Base-by-base conservation (phyloP, 2,113 vertebrate genomes). In the Ondatra zibethicus region DNA sequence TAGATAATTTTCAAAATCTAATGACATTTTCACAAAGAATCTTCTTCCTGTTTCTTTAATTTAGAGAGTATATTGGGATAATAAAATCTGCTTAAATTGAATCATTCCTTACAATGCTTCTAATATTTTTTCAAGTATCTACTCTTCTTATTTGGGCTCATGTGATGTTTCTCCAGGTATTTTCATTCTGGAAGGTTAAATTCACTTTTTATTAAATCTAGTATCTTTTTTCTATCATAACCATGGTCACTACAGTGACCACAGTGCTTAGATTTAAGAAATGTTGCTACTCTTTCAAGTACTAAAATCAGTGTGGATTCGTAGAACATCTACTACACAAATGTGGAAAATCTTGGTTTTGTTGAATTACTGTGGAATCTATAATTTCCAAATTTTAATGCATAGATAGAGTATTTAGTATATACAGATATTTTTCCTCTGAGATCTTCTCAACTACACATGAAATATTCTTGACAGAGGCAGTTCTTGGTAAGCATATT, bases 1-100 rank as follows among this genome's bases (percentile, higher is more conserved):
- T 52, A 89, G 36, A 42, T 3, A n/a, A 77, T 70, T 88, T 93
- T 33, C 70, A n/a, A 88, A 88, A 70, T 84, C 82, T 82, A 84
- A 72, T 91, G 29, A 63, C 23, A 17, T 61, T 93, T 96, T 82
- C 31, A 33, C 16, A 77, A 81, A 76, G 80, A 31, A 75, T 52
- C 11, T 82, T 70, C 25, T 78, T 95, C 47, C 73, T 61, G 73
- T 13, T 76, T 91, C 27, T 76, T 68, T 52, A 81, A 58, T 68
- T 82, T 88, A 31, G 61, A 31, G 47, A 86, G 42, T 47, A 66
- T 25, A 39, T 45, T 95, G 42, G 66, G 65, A 91, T 50, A 29
- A 82, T 78, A 93, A 86, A 58, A 3, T 3, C 13, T 45, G 3
- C 52, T n/a, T 77, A 84, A 91, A 61, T 17, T 82, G 33, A 96